Evolutionary conservation across 2,797 vertebrate species (phyloP), one percentile per base, ranked within the genome.

Genomic region (Eulemur rubriventer): DNA sequence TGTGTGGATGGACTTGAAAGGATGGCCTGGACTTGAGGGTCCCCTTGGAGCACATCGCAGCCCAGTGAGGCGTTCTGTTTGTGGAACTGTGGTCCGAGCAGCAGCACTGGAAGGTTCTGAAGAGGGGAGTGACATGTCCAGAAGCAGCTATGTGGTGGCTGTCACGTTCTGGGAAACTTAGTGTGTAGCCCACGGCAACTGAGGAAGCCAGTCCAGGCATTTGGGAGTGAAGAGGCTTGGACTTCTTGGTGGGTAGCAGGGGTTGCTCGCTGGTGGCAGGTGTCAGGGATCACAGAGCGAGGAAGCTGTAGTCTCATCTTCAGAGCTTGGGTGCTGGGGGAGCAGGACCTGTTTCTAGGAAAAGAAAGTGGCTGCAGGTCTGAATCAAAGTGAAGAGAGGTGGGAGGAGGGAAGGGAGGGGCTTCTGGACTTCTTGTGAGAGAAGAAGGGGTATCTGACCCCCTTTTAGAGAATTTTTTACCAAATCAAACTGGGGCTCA

Each of bases 251-350:
- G 55, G 78, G 41, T 20, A 14, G 1, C 43, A 43, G 24, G 75
- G 8, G 28, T 12, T 79, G 43, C 43, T n/a, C 2, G 0, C 17
- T 18, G 0, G 0, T n/a, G 80, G 75, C 33, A n/a, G 65, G 52
- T 70, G 46, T 88, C 43, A 14, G 59, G 38, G 24, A 24, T 33
- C 4, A 16, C 14, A n/a, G n/a, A 7, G 1, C 4, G 4, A 28
- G 43, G 48, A 61, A 59, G 50, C n/a, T 79, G 4, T 79, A 0
- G 22, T 35, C 35, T 72, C 41, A 28, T 35, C 43, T 76, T 84
- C 43, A 50, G 17, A 38, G 22, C 35, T 48, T 16, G 30, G 35
- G 38, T 61, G 81, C 59, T 70, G 3, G 67, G 22, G 30, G 24
- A 41, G 3, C 30, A n/a, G 30, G 41, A 52, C 38, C 43, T 20